phyloP scores from a whole-genome alignment of 2,113 vertebrate genomes.

The Brachirus orientalis region DNA sequence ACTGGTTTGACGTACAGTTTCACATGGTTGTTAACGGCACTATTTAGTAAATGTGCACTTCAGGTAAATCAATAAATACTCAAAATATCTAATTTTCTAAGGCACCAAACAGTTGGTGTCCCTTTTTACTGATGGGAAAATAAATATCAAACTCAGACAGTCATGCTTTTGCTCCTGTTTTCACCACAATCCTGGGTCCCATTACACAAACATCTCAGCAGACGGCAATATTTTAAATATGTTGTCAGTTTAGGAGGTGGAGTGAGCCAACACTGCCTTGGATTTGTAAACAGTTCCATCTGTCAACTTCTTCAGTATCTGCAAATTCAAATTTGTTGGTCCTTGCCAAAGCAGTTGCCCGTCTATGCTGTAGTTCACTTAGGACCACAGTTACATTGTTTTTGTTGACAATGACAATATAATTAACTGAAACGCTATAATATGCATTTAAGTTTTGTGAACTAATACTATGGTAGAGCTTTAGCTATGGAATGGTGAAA shows the following conservation, averaged over 20 bases:
- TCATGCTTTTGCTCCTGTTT: constrained; percentile 6
- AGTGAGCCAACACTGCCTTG: constrained; percentile 40
- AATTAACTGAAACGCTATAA: too few species aligned
- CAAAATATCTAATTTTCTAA: too few species aligned
- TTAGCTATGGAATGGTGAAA: too few species aligned
- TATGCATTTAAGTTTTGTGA: too few species aligned
- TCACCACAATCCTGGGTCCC: constrained; percentile 12
- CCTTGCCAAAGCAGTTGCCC: background rate
- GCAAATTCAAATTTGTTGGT: constrained; percentile 38
- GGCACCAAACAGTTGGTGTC: background rate
- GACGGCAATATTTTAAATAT: constrained; percentile 3
- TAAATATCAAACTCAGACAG: background rate
- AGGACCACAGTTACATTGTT: background rate
- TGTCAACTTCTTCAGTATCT: constrained; percentile 23
- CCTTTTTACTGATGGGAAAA: constrained; percentile 1
- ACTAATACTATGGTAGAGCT: too few species aligned
- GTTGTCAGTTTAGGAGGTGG: constrained; percentile 38
- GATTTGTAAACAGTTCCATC: constrained; percentile 37
- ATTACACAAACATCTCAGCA: constrained; percentile 20
- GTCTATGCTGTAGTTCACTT: background rate
- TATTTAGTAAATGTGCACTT: too few species aligned
- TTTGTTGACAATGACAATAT: background rate
- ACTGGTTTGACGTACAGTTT: background rate
- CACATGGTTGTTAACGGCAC: too few species aligned
- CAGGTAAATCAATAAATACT: too few species aligned